Evolutionary conservation across 2,113 vertebrate species (phyloP), one percentile per base, ranked within the genome.

Genomic region (Psilopsiagon aurifrons): DNA sequence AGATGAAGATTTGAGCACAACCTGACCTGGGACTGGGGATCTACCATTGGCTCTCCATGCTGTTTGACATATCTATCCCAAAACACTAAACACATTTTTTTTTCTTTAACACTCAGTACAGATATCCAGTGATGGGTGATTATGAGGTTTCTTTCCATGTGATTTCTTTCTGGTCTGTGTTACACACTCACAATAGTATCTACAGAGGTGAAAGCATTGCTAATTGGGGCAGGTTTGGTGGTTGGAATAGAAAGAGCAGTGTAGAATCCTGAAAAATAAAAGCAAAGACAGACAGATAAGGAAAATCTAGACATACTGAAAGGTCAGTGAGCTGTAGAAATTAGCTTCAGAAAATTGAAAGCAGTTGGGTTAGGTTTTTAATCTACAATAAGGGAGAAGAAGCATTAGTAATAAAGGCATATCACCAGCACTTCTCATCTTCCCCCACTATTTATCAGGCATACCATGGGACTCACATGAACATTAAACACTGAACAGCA

Each of bases 211-310:
- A 97, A 98, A 97, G 96, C 83, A 97, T 97, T 98, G 96, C 98
- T 98, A 98, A 97, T 17, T 31, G 95, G 96, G 95, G 94, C 86
- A 70, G 91, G 91, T 77, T 83, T 31, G 91, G 95, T 97, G 97
- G 95, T 84, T 97, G 98, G 81, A 97, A 97, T 94, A 97, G 92
- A 97, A 97, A 96, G 97, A 97, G 93, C 92, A 95, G 95, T 93
- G 90, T 92, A 97, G 93, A 97, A 92, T 90, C 97, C 98, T 99
- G 98, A 92, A 98, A 96, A 96, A 94, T 63, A 98, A 97, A 95
- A 94, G 62, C 97, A 98, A 81, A 98, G 94, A 98, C 19, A 97
- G 8, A 90, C 49, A 86, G 92, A 86, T 93, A 89, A 92, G 68
- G 83, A 87, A 97, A 86, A 94, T 31, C 88, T 94, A 66, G 35